Percentiles rank a stretch among this genome's conserved stretches.
Conservation (phyloP, 2,888 invertebrate species). For the Apotomis turbidana region DNA sequence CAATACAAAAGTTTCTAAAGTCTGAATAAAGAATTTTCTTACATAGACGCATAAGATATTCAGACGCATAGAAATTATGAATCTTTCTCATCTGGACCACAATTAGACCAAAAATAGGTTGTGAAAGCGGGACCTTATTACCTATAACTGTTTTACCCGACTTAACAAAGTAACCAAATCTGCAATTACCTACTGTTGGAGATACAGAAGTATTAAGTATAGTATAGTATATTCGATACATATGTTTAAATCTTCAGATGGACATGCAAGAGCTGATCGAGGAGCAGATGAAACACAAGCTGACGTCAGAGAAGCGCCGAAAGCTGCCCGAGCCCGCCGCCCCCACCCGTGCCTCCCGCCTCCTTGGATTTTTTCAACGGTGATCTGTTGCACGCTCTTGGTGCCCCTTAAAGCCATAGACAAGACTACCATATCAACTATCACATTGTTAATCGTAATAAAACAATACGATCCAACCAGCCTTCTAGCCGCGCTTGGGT, state of each 20-base stretch:
- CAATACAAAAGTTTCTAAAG: too few relatives aligned
- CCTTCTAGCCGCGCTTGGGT: slow-evolving; percentile 58
- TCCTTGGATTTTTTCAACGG: slow-evolving; percentile 82
- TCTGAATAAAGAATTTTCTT: too few relatives aligned
- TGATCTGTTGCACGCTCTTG: slow-evolving; percentile 73
- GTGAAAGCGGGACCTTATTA: too few relatives aligned
- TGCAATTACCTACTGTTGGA: too few relatives aligned
- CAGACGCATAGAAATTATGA: too few relatives aligned
- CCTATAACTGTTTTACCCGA: too few relatives aligned
- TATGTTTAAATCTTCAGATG: slow-evolving; percentile 86
- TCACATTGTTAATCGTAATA: slow-evolving; percentile 60
- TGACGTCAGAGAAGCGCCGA: slow-evolving; percentile 86
- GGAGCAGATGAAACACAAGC: slow-evolving; percentile 94
- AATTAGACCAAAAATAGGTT: too few relatives aligned
- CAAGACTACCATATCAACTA: slow-evolving; percentile 61
- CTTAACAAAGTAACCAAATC: too few relatives aligned
- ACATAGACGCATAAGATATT: too few relatives aligned
- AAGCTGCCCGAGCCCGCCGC: slow-evolving; percentile 73
- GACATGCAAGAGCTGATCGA: slow-evolving; percentile 97
- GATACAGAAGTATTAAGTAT: too few relatives aligned
- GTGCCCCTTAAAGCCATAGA: slow-evolving; percentile 63
- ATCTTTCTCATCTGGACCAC: too few relatives aligned
- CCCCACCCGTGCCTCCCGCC: slow-evolving; percentile 68
- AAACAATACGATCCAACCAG: slow-evolving; percentile 60
- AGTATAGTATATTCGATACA: not conserved